A percentile compares a stretch with the other conserved stretches of the same genome.
Conservation (phyloP, 2,888 invertebrate species). For the Stenodema calcarata region DNA sequence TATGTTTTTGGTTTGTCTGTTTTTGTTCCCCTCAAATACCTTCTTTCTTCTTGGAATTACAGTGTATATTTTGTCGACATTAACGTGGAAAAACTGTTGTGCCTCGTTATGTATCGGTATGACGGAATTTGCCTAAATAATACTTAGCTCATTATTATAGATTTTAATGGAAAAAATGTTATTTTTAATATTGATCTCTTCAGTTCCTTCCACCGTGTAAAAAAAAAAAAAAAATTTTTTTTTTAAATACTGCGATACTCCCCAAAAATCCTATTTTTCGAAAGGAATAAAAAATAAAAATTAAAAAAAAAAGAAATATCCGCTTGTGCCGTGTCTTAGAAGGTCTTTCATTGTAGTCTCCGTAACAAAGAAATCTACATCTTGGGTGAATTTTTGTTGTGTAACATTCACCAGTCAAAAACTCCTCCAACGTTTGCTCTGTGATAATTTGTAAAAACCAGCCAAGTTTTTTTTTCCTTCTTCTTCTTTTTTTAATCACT, state of each 20-base stretch:
- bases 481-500: not conserved
- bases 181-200: slow-evolving; percentile 37
- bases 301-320: too few relatives aligned
- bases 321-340: not conserved
- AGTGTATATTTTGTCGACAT: not conserved
- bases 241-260: not conserved
- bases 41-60: not conserved
- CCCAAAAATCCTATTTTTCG: not conserved
- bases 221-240: not conserved
- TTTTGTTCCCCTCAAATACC: not conserved
- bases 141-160: slow-evolving; percentile 33
- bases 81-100: not conserved
- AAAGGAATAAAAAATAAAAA: not conserved
- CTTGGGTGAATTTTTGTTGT: not conserved
- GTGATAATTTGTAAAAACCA: not conserved
- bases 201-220: slow-evolving; percentile 41
- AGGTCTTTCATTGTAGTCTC: not conserved
- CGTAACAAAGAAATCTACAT: not conserved
- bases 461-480: not conserved
- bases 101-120: not conserved
- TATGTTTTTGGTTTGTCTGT: not conserved
- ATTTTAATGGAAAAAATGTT: slow-evolving; percentile 21
- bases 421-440: not conserved
- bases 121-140: slow-evolving; percentile 13
- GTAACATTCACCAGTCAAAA: not conserved